phyloP scores from a whole-genome alignment of 2,113 vertebrate species.

The Gymnocephalus cernua region DNA sequence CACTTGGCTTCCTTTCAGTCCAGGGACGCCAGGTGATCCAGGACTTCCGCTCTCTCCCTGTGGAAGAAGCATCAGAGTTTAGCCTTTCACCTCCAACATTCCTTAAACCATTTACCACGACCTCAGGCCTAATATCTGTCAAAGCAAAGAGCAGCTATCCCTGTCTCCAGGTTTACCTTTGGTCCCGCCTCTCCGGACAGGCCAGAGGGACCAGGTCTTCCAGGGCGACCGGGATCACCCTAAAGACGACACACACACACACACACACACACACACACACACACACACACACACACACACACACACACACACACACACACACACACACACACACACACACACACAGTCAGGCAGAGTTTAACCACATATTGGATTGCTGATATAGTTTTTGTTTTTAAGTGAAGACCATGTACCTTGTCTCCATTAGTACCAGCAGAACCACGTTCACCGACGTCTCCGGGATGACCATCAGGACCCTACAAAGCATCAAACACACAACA shows the following conservation, averaged over 20 bases:
- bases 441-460: conserved; percentile 89
- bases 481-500: conserved; percentile 32
- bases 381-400: neutral
- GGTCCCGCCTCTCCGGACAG: conserved; percentile 67
- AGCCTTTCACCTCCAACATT: conserved; percentile 13
- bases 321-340: neutral
- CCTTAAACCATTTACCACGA: neutral
- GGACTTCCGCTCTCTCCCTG: conserved; percentile 83
- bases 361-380: neutral
- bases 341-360: conserved; percentile 11
- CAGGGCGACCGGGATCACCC: conserved; percentile 84
- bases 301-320: too few species aligned
- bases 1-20: conserved; percentile 78
- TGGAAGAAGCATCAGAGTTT: conserved; percentile 43
- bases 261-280: neutral
- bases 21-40: conserved; percentile 80
- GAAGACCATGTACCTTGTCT: conserved; percentile 75
- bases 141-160: neutral
- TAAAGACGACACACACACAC: conserved; percentile 50
- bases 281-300: too few species aligned
- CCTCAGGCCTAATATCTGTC: neutral
- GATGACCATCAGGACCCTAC: conserved; percentile 92
- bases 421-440: conserved; percentile 84
- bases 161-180: conserved; percentile 66
- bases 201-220: conserved; percentile 78